Evolutionary conservation across 2,113 vertebrate genomes (phyloP).

Genomic region (Boulengeromyrus knoepffleri): DNA sequence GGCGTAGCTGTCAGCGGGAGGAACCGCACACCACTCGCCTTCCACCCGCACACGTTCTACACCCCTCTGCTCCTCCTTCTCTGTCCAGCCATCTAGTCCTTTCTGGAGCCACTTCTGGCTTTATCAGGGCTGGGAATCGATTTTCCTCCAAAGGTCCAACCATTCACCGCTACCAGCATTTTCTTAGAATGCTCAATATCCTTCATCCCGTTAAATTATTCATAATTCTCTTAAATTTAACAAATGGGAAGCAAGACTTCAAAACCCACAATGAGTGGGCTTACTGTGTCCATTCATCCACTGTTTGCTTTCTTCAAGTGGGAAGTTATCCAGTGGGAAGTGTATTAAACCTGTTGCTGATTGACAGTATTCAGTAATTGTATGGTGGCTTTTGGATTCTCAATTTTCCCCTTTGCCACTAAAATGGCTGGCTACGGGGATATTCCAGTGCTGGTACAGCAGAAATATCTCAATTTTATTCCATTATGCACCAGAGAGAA

Average conservation of each 20-base stretch:
- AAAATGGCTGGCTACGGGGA: not conserved
- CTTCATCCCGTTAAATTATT: not conserved
- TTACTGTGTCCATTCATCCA: not conserved
- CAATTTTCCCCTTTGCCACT: not conserved
- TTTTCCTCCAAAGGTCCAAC: not conserved
- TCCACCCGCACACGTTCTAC: conserved; percentile 56
- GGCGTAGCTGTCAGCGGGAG: conserved; percentile 94
- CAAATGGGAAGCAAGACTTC: not conserved
- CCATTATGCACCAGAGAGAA: not conserved
- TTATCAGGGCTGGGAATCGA: conserved; percentile 29
- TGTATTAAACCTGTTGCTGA: not conserved
- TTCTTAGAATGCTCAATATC: not conserved
- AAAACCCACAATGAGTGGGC: not conserved
- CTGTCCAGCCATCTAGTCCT: not conserved
- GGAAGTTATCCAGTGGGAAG: not conserved
- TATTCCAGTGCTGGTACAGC: not conserved
- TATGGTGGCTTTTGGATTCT: not conserved
- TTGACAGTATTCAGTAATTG: not conserved
- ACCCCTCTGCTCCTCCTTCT: conserved; percentile 36
- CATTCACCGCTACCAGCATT: not conserved
- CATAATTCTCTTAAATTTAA: not conserved
- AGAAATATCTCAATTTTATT: not conserved
- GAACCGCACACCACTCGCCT: conserved; percentile 65
- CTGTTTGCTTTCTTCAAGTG: not conserved
- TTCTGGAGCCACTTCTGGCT: not conserved